Percentiles rank a stretch among this genome's conserved stretches.
Conservation (phyloP, 2,797 vertebrate species). For the Dromococcyx pavoninus region DNA sequence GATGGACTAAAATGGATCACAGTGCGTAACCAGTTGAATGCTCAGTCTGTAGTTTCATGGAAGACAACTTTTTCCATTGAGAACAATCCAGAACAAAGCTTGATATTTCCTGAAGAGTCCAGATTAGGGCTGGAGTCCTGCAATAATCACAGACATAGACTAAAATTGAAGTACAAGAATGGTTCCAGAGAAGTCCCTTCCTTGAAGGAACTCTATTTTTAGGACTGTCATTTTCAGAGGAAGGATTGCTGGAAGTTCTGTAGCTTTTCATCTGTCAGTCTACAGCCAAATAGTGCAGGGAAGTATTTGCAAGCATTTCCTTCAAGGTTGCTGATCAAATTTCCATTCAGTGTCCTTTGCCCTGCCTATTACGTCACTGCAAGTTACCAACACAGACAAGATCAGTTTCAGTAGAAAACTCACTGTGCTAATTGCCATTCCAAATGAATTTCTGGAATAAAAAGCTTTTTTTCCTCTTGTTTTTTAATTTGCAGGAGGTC, state of each 20-base stretch:
- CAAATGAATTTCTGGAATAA: not conserved
- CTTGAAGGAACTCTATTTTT: not conserved
- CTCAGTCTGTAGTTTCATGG: not conserved
- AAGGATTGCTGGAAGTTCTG: not conserved
- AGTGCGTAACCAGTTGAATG: not conserved
- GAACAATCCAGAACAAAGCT: not conserved
- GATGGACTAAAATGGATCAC: not conserved
- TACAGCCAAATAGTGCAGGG: not conserved
- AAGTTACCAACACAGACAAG: not conserved
- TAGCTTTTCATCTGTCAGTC: not conserved
- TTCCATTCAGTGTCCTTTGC: not conserved
- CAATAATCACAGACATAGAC: not conserved
- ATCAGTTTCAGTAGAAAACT: not conserved
- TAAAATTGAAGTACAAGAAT: not conserved
- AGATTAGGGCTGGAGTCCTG: not conserved
- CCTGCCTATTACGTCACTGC: not conserved
- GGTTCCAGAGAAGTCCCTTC: not conserved
- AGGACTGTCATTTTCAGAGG: not conserved
- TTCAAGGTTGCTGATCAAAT: not conserved
- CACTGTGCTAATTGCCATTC: not conserved
- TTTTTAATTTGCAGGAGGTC: conserved; percentile 85
- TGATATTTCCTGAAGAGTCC: not conserved
- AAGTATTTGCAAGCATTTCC: not conserved
- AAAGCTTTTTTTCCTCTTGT: not conserved
- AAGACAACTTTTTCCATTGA: not conserved